A percentile compares a stretch with the other conserved stretches of the same genome.
Conservation (phyloP, 53 echinoderm and acorn worm genomes). For the Echinarachnius parma region DNA sequence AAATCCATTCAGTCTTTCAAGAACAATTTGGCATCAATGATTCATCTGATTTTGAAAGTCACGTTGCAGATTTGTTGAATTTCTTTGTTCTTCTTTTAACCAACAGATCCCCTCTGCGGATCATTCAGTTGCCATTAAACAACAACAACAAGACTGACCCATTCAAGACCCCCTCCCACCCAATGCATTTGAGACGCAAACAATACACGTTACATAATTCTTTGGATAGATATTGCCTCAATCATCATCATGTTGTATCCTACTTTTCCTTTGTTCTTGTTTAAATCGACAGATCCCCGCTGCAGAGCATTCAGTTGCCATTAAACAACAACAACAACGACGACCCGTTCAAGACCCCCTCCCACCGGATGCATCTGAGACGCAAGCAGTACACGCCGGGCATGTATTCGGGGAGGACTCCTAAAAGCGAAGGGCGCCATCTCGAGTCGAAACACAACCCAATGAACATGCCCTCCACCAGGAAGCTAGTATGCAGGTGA, state of each 20-base stretch:
- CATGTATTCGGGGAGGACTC: conserved; percentile 8
- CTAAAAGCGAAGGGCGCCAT: conserved; percentile 38
- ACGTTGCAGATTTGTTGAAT: too few species aligned
- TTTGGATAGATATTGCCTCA: too few species aligned
- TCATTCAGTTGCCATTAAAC: background rate
- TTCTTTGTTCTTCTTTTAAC: background rate
- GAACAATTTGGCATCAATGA: too few species aligned
- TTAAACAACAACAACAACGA: conserved; percentile 6
- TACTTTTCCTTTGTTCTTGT: too few species aligned
- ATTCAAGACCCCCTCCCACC: conserved; percentile 28
- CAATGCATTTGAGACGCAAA: conserved; percentile 19
- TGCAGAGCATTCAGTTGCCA: background rate
- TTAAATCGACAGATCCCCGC: conserved; percentile 4
- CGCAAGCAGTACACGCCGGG: conserved; percentile 27
- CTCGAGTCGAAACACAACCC: conserved; percentile 29
- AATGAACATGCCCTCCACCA: conserved; percentile 50
- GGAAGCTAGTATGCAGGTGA: conserved; percentile 30
- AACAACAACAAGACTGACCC: conserved; percentile 1
- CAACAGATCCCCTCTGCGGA: conserved; percentile 13
- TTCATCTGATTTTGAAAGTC: too few species aligned
- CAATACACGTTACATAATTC: conserved; percentile 20
- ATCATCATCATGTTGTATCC: too few species aligned
- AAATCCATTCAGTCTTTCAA: too few species aligned
- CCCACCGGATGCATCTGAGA: conserved; percentile 24
- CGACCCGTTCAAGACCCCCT: conserved; percentile 14